Conservation (phyloP, 2,797 vertebrate genomes). For the Momotus momota region DNA sequence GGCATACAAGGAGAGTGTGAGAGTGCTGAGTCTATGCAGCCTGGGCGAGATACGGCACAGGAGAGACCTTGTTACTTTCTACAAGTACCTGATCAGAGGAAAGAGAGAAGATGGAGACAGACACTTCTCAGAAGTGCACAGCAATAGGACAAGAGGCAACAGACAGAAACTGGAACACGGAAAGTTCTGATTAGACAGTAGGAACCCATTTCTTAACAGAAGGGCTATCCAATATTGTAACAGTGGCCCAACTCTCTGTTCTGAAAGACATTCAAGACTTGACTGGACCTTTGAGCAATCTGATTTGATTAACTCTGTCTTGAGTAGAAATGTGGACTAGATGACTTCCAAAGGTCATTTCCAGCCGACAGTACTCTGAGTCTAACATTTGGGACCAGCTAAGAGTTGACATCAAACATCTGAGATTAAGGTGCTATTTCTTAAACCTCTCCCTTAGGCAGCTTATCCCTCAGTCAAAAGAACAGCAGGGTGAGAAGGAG, state of each 20-base stretch:
- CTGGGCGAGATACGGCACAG: neutral
- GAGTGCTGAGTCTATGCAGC: neutral
- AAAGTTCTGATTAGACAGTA: neutral
- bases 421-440: neutral
- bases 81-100: fast-evolving
- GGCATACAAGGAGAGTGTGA: neutral
- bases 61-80: neutral
- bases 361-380: neutral
- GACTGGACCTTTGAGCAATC: neutral
- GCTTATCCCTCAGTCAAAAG: neutral
- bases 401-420: neutral
- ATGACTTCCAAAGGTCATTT: neutral
- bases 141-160: neutral
- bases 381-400: neutral
- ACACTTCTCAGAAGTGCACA: neutral
- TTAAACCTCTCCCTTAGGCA: neutral
- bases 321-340: neutral
- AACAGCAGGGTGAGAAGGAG: neutral
- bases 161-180: neutral
- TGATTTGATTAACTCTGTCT: neutral
- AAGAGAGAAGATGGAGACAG: neutral
- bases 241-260: neutral
- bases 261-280: neutral
- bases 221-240: neutral
- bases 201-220: neutral